These are phyloP conservation scores for Dioctria linearis DNA, from an alignment of 2,888 invertebrate species.

Conservation along the genomic window DNA sequence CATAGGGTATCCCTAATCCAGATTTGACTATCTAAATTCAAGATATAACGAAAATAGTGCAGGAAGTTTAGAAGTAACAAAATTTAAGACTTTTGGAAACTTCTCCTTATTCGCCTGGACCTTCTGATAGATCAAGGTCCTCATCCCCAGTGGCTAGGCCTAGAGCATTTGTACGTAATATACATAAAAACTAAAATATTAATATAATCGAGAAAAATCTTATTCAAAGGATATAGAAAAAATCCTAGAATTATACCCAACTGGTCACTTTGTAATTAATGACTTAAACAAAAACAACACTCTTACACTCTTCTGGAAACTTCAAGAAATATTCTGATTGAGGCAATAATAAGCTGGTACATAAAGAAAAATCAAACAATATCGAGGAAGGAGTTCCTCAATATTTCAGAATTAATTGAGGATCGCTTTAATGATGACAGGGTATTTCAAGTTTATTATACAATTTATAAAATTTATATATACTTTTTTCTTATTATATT, in stretches of 20 bases:
- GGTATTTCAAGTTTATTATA: not conserved
- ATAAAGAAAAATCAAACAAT: not conserved
- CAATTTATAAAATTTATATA: no score
- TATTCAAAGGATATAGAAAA: not conserved
- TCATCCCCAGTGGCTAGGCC: not conserved
- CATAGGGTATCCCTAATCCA: not conserved
- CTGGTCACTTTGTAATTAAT: not conserved
- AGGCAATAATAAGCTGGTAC: not conserved
- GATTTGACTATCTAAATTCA: not conserved
- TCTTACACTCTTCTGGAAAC: not conserved
- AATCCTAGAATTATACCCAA: not conserved
- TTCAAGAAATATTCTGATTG: not conserved
- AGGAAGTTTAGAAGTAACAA: not conserved
- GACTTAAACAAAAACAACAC: not conserved
- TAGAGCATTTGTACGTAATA: not conserved
- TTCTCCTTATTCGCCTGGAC: not conserved
- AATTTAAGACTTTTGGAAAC: not conserved
- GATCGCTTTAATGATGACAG: not conserved
- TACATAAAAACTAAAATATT: not conserved
- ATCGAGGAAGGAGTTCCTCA: not conserved
- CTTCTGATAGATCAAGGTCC: not conserved
- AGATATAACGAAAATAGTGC: not conserved
- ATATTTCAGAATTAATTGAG: not conserved
- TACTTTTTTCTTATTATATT: not conserved
- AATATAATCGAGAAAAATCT: not conserved